Percentiles rank a stretch among this genome's conserved stretches.
Conservation (phyloP, 2,113 vertebrate species). For the Mesitornis unicolor region DNA sequence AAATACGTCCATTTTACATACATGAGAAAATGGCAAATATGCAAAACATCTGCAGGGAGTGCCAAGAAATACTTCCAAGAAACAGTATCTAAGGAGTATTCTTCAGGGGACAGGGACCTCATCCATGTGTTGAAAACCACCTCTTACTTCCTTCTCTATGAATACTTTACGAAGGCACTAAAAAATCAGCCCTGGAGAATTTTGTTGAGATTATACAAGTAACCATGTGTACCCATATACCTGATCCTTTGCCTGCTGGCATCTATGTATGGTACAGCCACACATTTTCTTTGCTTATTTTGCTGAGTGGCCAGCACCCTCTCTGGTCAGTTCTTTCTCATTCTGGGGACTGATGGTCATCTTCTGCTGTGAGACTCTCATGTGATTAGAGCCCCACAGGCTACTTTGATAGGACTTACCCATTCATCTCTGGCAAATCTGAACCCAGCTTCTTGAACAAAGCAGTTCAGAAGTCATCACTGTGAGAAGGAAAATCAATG, state of each 20-base stretch:
- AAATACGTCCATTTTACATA: neutral
- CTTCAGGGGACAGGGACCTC: neutral
- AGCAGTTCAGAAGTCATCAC: neutral
- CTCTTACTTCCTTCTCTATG: neutral
- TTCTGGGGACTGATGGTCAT: accelerated
- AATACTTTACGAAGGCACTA: neutral
- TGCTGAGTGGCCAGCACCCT: neutral
- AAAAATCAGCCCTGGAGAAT: neutral
- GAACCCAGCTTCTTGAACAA: neutral
- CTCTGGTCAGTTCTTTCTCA: neutral
- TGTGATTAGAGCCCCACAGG: neutral
- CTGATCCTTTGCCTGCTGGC: neutral
- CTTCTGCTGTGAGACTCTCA: neutral
- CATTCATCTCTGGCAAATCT: neutral
- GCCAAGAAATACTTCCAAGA: neutral
- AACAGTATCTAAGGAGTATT: neutral
- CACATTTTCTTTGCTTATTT: neutral
- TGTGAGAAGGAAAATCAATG: neutral
- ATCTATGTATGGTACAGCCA: neutral
- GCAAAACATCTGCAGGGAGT: neutral
- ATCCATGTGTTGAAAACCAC: neutral
- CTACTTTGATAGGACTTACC: neutral
- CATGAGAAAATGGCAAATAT: neutral
- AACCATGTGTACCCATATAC: neutral
- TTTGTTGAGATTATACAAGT: neutral